These are phyloP conservation scores for Panzeria rudis DNA, from an alignment of 2,888 invertebrate genomes.

Conservation along the genomic window DNA sequence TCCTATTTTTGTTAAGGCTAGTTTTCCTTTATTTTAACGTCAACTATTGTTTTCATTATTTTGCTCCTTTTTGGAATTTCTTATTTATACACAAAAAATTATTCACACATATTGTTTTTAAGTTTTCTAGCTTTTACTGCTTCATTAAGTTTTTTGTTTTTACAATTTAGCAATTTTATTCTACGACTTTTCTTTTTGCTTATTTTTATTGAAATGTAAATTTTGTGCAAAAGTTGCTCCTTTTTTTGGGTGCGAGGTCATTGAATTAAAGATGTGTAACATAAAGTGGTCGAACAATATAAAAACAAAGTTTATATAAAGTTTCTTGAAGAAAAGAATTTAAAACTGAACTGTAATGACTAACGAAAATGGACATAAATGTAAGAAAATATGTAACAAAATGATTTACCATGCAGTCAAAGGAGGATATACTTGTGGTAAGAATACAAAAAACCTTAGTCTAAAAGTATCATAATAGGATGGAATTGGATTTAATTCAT, in stretches of 20 bases:
- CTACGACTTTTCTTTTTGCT: slow-evolving; percentile 18
- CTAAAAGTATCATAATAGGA: no score
- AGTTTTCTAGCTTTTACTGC: slow-evolving; percentile 70
- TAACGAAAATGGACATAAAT: neutral
- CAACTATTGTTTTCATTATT: slow-evolving; percentile 28
- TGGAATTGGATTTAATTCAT: no score
- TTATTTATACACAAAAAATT: slow-evolving; percentile 32
- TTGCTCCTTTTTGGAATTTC: slow-evolving; percentile 42
- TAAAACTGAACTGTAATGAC: slow-evolving; percentile 7
- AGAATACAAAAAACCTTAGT: no score
- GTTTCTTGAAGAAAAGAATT: slow-evolving; percentile 9
- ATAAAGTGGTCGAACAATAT: slow-evolving; percentile 50
- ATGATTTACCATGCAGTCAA: no score
- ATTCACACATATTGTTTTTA: slow-evolving; percentile 62
- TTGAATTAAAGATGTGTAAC: slow-evolving; percentile 55
- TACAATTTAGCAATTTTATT: slow-evolving; percentile 64
- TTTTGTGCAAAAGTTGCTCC: slow-evolving; percentile 66
- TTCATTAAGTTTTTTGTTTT: slow-evolving; percentile 68
- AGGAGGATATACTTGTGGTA: no score
- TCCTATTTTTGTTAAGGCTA: slow-evolving; percentile 46
- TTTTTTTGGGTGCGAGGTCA: slow-evolving; percentile 37
- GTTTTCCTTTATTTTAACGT: slow-evolving; percentile 23
- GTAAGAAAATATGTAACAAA: no score
- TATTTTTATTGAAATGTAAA: slow-evolving; percentile 63
- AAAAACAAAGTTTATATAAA: slow-evolving; percentile 14